Base-by-base conservation (phyloP, 2,797 vertebrate genomes). In the Momotus momota region DNA sequence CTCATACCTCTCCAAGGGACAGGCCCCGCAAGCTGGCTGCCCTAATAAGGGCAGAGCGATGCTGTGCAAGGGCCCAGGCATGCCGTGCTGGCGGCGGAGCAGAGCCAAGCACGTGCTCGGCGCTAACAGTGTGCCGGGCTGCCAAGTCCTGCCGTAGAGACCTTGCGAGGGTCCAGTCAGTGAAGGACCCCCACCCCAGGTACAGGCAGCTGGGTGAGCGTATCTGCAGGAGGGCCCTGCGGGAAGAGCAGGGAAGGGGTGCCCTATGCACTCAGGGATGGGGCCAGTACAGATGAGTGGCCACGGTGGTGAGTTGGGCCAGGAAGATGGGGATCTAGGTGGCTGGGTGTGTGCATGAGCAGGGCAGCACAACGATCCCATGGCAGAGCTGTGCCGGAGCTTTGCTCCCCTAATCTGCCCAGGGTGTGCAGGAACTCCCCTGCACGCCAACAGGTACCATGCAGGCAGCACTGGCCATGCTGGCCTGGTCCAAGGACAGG, bases 41-140 rank as follows among this genome's bases (percentile, higher is more conserved):
- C 96, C 96, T 96, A 96, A 95, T 94, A 93, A 88, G 94, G 95
- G 58, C 86, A 85, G 81, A 81, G 62, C 0, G 0, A 62, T 64
- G 93, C 86, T 1, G 41, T 16, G 41, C 10, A 2, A 88, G n/a
- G 78, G 77, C 77, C 57, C 73, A 64, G 69, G 81, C 81, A 58
- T 1, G 58, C 77, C 7, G 13, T 0, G 25, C 74, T 31, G 58
- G 49, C 26, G 7, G 84, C 18, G 1, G 41, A 91, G 79, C 49
- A 14, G 75, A 95, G 90, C 95, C 86, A 90, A 90, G 80, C 6
- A 5, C 1, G 23, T 1, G 35, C 90, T 93, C 67, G 3, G 71
- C 0, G 0, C 81, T 67, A 81, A 35, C 81, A 75, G 40, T 0
- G 0, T 0, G 3, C 14, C 0, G 16, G 15, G 40, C 80, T 94